These are phyloP conservation scores for Cheiracanthium punctorium DNA, from an alignment of 2,888 invertebrate species.

Conservation along the genomic window DNA sequence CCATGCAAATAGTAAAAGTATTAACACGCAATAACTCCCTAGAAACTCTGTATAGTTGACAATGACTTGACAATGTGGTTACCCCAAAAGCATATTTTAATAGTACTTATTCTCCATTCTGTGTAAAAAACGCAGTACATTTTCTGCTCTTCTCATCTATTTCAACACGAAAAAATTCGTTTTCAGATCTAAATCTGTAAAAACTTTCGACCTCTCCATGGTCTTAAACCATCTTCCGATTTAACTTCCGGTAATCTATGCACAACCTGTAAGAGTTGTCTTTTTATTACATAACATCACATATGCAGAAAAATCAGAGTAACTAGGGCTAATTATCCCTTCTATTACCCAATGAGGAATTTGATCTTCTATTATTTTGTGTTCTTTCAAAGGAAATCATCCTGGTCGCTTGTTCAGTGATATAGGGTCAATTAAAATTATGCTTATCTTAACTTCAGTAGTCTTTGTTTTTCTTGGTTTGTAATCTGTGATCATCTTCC, in stretches of 20 bases:
- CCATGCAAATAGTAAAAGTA: conserved; percentile 13
- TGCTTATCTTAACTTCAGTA: neutral
- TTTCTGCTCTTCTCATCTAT: conserved; percentile 1
- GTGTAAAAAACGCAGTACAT: conserved; percentile 17
- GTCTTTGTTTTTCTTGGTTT: neutral
- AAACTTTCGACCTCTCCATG: neutral
- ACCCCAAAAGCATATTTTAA: neutral
- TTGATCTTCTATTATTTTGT: neutral
- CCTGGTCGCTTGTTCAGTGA: neutral
- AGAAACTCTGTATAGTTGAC: neutral
- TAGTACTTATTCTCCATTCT: neutral
- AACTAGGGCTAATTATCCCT: neutral
- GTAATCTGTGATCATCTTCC: neutral
- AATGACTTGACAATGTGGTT: neutral
- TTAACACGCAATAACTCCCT: neutral
- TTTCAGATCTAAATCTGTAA: neutral
- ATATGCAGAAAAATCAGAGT: neutral
- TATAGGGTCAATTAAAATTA: neutral
- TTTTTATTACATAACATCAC: neutral
- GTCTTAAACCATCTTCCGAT: neutral
- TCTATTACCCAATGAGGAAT: neutral
- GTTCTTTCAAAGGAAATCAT: neutral
- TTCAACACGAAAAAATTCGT: conserved; percentile 16
- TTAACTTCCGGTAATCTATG: neutral
- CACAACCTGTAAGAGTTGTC: neutral